A percentile compares a stretch with the other conserved stretches of the same genome.
Conservation (phyloP, 2,797 vertebrate species). For the Xenopus petersii region DNA sequence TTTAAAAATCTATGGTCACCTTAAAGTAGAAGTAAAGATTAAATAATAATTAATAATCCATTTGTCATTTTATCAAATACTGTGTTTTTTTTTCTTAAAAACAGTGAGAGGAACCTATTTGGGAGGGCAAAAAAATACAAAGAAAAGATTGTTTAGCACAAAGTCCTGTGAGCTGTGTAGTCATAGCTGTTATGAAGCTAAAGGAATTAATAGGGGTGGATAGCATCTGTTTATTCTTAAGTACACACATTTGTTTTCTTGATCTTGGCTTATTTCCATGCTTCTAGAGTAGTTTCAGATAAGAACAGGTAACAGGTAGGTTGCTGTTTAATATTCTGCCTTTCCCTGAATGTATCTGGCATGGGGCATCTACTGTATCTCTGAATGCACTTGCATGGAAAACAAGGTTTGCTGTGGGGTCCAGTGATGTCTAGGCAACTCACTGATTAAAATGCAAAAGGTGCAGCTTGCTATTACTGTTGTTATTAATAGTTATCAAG, state of each 20-base stretch:
- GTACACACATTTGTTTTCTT: slow-evolving; percentile 13
- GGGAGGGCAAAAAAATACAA: too few relatives aligned
- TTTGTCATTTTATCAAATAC: too few relatives aligned
- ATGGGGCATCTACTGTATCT: neutral
- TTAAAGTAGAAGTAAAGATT: too few relatives aligned
- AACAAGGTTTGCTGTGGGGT: neutral
- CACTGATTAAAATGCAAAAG: too few relatives aligned
- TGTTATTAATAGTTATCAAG: too few relatives aligned
- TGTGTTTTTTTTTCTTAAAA: too few relatives aligned
- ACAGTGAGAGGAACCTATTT: too few relatives aligned
- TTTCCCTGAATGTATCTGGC: too few relatives aligned
- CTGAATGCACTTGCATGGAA: neutral
- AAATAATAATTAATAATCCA: too few relatives aligned
- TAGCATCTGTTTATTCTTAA: slow-evolving; percentile 12
- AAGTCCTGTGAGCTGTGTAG: slow-evolving; percentile 19
- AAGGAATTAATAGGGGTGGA: neutral
- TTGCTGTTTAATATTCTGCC: neutral
- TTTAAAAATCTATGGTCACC: too few relatives aligned
- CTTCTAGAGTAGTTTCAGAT: slow-evolving; percentile 10
- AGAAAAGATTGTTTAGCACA: neutral
- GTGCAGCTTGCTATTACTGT: too few relatives aligned
- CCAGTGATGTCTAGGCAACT: too few relatives aligned
- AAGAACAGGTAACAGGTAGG: neutral
- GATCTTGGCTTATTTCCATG: neutral
- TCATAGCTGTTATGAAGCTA: neutral